Evolutionary conservation across 2,113 vertebrate genomes (phyloP).

Genomic region (Gadus chalcogrammus): DNA sequence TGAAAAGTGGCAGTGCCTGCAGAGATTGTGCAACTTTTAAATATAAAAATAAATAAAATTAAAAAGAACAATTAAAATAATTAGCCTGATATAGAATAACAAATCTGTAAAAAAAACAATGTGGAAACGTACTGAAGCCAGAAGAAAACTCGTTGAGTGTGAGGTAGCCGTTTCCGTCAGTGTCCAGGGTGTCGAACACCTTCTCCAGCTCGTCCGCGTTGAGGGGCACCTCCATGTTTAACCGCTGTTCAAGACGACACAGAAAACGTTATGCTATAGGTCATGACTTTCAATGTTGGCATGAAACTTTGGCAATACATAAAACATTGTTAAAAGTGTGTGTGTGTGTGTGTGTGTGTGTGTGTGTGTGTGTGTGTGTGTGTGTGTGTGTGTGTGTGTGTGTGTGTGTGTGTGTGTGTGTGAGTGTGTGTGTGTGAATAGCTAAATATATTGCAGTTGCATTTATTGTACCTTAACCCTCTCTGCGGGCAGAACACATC

Average conservation of each 20-base stretch:
- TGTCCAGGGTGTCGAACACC: constrained; percentile 85
- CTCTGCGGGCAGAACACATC: too few relatives aligned
- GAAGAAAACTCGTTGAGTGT: constrained; percentile 85
- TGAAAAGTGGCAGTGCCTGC: too few relatives aligned
- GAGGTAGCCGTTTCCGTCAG: constrained; percentile 86
- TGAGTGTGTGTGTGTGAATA: constrained; percentile 3
- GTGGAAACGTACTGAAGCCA: constrained; percentile 85
- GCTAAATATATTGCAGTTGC: too few relatives aligned
- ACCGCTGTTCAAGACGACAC: constrained; percentile 58
- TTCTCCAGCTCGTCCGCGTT: constrained; percentile 86
- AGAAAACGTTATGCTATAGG: constrained; percentile 30
- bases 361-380: too few relatives aligned
- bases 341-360: constrained; percentile 25
- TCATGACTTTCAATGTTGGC: not conserved
- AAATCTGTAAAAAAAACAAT: too few relatives aligned
- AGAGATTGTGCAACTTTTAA: too few relatives aligned
- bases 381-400: constrained; percentile 1
- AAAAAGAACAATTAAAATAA: too few relatives aligned
- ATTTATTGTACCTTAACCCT: too few relatives aligned
- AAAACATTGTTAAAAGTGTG: not conserved
- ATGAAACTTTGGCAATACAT: too few relatives aligned
- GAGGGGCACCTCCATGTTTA: constrained; percentile 78
- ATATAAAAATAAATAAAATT: too few relatives aligned
- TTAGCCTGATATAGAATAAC: too few relatives aligned
- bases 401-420: constrained; percentile 29